These are phyloP conservation scores for Sakesphorus luctuosus DNA, from an alignment of 2,113 vertebrate genomes.

Conservation along the genomic window DNA sequence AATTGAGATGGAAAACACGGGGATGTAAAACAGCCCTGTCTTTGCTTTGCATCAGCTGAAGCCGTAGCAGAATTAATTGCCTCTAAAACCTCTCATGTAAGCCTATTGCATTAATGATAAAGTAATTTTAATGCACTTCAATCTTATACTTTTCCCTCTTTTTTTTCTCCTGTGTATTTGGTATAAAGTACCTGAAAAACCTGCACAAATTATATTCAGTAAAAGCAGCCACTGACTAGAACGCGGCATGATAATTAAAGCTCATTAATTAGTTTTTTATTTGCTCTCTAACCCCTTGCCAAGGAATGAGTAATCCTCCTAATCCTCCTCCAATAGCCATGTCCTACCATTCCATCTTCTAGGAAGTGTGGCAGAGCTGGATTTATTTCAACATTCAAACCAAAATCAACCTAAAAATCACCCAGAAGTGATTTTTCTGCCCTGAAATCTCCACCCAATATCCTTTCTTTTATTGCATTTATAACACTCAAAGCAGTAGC, in stretches of 20 bases:
- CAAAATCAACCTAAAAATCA: background rate
- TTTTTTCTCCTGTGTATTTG: background rate
- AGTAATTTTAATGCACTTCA: background rate
- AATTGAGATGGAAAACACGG: background rate
- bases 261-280: background rate
- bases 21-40: background rate
- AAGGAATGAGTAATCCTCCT: background rate
- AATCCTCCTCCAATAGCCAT: background rate
- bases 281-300: background rate
- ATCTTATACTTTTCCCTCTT: background rate
- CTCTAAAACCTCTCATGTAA: background rate
- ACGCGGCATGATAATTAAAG: background rate
- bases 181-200: background rate
- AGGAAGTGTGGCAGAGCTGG: background rate
- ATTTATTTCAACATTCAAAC: background rate
- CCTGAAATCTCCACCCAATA: background rate
- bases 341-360: background rate
- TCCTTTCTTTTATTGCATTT: background rate
- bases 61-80: background rate
- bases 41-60: background rate
- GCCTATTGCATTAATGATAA: background rate
- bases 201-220: background rate
- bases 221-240: background rate
- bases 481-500: background rate
- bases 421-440: background rate